phyloP scores from a whole-genome alignment of 2,888 invertebrate genomes.

The Gibbula magus region DNA sequence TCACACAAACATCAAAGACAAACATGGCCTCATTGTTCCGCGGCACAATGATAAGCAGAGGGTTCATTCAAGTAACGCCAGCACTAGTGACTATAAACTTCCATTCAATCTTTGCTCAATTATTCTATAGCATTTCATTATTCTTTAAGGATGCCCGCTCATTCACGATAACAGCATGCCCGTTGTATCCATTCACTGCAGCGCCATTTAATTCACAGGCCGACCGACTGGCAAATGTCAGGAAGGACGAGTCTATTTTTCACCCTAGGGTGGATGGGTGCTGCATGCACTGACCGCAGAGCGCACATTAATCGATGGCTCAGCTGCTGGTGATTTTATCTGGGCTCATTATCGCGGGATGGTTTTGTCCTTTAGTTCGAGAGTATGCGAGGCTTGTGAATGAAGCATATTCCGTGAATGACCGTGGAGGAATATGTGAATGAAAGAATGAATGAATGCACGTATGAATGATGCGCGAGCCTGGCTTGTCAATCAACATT shows the following conservation, averaged over 20 bases:
- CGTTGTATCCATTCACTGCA: no score
- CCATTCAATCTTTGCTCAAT: background rate
- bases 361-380: no score
- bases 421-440: slow-evolving; percentile 5
- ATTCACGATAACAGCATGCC: background rate
- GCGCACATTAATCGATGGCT: background rate
- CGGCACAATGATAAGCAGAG: no score
- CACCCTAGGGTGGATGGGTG: background rate
- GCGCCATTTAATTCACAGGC: background rate
- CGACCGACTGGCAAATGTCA: background rate
- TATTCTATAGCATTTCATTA: background rate
- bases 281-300: background rate
- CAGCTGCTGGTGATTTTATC: background rate
- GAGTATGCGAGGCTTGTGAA: background rate
- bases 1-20: no score
- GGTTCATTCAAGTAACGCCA: no score
- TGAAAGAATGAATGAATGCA: slow-evolving; percentile 22
- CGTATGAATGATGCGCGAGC: slow-evolving; percentile 15
- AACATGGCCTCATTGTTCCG: no score
- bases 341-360: background rate
- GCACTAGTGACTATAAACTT: background rate
- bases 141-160: background rate
- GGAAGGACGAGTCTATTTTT: background rate
- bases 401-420: background rate
- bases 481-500: background rate